These are phyloP conservation scores for Ditylenchus dipsaci DNA, from an alignment of 1,140 invertebrate species.

Conservation along the genomic window DNA sequence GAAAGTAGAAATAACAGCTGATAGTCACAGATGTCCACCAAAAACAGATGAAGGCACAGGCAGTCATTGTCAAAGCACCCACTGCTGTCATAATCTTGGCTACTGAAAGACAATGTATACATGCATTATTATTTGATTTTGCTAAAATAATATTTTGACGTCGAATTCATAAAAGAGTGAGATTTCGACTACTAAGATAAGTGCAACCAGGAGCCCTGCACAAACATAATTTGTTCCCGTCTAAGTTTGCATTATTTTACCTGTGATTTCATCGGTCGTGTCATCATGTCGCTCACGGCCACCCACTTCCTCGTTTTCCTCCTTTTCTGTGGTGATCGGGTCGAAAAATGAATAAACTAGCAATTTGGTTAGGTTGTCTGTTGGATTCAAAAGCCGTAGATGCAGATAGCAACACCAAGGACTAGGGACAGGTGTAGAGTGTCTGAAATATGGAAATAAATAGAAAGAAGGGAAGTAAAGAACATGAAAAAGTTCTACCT, in stretches of 20 bases:
- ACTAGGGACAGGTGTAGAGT: background rate
- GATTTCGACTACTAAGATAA: background rate
- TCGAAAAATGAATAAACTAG: background rate
- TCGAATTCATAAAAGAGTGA: background rate
- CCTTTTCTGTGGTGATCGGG: background rate
- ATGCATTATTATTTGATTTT: background rate
- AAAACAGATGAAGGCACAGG: background rate
- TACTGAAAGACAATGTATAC: background rate
- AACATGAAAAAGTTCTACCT: no score
- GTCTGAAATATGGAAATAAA: background rate
- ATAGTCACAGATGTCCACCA: background rate
- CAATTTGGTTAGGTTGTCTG: background rate
- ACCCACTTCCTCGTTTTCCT: no score
- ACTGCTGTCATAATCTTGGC: background rate
- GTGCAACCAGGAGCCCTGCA: no score
- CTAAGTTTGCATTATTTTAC: background rate
- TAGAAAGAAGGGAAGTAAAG: background rate
- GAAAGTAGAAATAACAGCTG: background rate
- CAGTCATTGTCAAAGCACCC: background rate
- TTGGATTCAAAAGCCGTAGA: background rate
- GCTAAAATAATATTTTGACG: background rate
- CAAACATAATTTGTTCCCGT: background rate
- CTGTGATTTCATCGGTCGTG: background rate
- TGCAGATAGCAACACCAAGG: background rate
- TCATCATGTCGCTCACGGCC: background rate